Evolutionary conservation across 2,797 vertebrate species (phyloP), one percentile per base, ranked within the genome.

Genomic region (Argentina silus): DNA sequence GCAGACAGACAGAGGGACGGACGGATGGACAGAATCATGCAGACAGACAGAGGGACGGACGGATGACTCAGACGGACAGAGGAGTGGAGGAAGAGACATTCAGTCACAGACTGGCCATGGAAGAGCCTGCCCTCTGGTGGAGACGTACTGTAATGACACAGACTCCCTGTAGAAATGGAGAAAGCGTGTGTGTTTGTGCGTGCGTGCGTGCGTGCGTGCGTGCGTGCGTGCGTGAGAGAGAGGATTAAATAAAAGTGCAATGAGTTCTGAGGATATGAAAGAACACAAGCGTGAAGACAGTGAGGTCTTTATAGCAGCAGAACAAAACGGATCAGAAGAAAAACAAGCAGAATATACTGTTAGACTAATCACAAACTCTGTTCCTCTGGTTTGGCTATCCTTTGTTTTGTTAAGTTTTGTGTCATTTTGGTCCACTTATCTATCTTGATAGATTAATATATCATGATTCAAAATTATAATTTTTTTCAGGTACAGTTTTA

Each of bases 121-220:
- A 67, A 80, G 77, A 88, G 88, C 78, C 83, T 88, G 88, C 83
- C 88, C 89, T 87, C 93, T 92, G 81, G 85, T 91, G 91, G 85
- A 82, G 87, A 90, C 82, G 84, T 80, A 88, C 87, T 89, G 85
- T 85, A 89, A 86, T 14, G 87, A 89, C 88, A 91, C 77, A 77
- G 83, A 89, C 90, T 91, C 84, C 79, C 83, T 79, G 82, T 83
- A 74, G 70, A 83, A 74, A 74, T 47, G 17, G 83, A 84, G 76
- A 77, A 83, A 73, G 82, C 84, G 9, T 81, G 78, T 73, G 83
- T 76, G 79, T 11, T 71, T 0, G 45, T 70, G 21, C 62, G 80
- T 21, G 74, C 44, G 64, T 74, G 72, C 62, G 67, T 23, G 50
- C 45, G 72, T 67, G 57, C 15, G 69, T 44, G 4, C 64, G 74